phyloP scores from a whole-genome alignment of 2,113 vertebrate genomes.

The Atlantisia rogersi region DNA sequence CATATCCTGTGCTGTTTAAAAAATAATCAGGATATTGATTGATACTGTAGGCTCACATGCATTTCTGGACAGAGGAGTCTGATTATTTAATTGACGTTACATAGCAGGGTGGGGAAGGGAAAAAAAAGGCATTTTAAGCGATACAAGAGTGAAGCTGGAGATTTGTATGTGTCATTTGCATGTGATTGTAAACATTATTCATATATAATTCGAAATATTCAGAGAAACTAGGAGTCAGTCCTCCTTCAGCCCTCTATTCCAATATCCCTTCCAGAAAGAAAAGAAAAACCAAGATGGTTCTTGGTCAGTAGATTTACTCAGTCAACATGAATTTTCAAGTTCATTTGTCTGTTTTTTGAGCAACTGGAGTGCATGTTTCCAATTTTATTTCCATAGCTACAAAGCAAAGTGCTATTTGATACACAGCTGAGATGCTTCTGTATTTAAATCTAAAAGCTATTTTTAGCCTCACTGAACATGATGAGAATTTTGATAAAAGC shows the following conservation, averaged over 20 bases:
- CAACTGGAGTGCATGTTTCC: not conserved
- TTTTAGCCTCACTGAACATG: not conserved
- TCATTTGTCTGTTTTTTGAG: not conserved
- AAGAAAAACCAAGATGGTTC: not conserved
- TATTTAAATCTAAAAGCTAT: not conserved
- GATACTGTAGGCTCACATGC: not conserved
- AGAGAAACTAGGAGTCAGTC: not conserved
- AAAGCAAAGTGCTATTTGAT: not conserved
- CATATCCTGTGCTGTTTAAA: not conserved
- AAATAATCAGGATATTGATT: not conserved
- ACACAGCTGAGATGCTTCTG: not conserved
- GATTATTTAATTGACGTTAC: not conserved
- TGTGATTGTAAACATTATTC: not conserved
- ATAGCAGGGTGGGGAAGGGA: accelerated
- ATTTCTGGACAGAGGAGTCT: not conserved
- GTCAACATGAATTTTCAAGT: not conserved
- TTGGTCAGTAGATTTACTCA: not conserved
- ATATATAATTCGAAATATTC: not conserved
- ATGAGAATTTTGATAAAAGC: not conserved
- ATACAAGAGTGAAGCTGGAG: not conserved
- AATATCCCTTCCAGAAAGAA: accelerated
- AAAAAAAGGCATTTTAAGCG: not conserved
- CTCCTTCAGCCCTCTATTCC: not conserved
- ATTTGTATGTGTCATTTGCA: not conserved
- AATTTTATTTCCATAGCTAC: not conserved